These are phyloP conservation scores for Anguilla pacifica DNA, from an alignment of 2,797 vertebrate genomes.

Conservation along the genomic window DNA sequence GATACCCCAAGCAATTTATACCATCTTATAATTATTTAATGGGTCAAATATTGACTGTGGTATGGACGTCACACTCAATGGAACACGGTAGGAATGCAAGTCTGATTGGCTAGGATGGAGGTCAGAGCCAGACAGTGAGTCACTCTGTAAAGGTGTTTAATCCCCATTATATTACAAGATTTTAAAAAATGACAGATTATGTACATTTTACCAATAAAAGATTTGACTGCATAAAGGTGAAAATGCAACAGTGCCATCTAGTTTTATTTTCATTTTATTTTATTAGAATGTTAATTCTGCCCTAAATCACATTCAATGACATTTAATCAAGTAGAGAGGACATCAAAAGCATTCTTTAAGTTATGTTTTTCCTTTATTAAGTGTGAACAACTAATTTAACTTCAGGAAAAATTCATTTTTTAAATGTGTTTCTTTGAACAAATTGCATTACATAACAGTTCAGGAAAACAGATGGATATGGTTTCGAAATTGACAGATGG, in stretches of 20 bases:
- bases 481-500: neutral
- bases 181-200: neutral
- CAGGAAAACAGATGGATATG: neutral
- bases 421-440: neutral
- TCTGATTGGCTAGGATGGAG: neutral
- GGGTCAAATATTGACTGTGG: slow-evolving; percentile 30
- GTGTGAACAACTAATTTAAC: slow-evolving; percentile 15
- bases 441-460: neutral
- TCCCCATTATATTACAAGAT: neutral
- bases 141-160: slow-evolving; percentile 13
- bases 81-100: neutral
- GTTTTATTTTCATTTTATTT: neutral
- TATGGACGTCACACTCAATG: neutral
- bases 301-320: neutral
- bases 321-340: neutral
- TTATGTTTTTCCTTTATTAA: neutral
- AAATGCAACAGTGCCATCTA: neutral
- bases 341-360: neutral
- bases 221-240: neutral
- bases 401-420: neutral
- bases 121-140: neutral
- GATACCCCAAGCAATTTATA: neutral
- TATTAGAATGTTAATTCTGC: neutral
- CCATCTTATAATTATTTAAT: neutral
- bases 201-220: neutral